Percentiles rank a stretch among this genome's conserved stretches.
Conservation (phyloP, 1,140 invertebrate species). For the Euura saliciscinereae region DNA sequence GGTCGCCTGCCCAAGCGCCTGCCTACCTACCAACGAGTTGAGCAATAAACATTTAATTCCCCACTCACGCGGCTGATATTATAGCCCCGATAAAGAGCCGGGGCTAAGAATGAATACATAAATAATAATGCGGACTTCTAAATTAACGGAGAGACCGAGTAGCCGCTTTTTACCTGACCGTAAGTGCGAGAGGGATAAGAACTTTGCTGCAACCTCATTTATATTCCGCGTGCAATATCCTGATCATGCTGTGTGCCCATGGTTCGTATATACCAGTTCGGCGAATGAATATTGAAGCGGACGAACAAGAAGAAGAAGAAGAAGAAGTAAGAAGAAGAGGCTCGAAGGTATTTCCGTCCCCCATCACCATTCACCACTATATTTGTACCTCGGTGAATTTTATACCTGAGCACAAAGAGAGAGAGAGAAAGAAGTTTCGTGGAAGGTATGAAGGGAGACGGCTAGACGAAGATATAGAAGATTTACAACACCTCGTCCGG, state of each 20-base stretch:
- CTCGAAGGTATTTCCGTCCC: no score
- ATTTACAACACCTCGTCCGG: slow-evolving; percentile 40
- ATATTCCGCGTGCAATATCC: slow-evolving; percentile 7
- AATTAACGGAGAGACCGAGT: no score
- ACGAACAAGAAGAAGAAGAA: background rate
- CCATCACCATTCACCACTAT: no score
- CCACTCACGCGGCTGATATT: background rate
- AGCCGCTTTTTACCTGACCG: no score
- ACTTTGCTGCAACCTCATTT: background rate
- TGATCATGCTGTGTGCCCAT: background rate
- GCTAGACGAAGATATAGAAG: slow-evolving; percentile 25
- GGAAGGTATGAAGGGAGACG: no score
- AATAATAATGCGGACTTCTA: background rate
- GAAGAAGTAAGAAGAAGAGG: no score
- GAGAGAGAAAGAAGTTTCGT: no score
- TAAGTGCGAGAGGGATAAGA: no score
- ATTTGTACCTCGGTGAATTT: no score
- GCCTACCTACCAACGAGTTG: background rate
- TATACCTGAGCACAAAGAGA: no score
- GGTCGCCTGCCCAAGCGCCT: background rate
- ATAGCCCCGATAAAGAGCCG: background rate
- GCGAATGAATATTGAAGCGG: background rate
- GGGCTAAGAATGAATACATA: background rate
- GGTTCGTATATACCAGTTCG: background rate
- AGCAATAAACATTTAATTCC: slow-evolving; percentile 6